Evolutionary conservation across 2,888 invertebrate species (phyloP).

Genomic region (Heliconius charithonia): DNA sequence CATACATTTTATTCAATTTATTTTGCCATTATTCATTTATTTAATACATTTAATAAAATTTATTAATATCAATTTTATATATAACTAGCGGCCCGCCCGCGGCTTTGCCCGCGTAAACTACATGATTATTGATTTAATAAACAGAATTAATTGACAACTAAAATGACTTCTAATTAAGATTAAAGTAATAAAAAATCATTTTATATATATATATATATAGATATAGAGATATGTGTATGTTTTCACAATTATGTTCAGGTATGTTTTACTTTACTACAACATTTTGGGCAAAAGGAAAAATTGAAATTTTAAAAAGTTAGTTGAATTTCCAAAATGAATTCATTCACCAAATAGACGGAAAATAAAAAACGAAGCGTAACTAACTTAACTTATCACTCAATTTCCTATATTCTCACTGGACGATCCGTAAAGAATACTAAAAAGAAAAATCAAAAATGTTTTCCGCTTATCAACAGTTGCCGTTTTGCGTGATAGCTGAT

Average conservation of each 20-base stretch:
- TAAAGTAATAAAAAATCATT: too few species aligned
- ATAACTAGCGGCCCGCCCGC: too few species aligned
- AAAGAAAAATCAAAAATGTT: constrained; percentile 6
- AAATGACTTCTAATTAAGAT: too few species aligned
- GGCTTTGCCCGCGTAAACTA: too few species aligned
- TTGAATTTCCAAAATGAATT: too few species aligned
- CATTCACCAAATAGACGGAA: neutral
- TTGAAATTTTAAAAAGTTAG: too few species aligned
- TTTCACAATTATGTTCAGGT: neutral
- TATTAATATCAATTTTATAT: neutral
- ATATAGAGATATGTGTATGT: neutral
- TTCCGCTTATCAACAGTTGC: constrained; percentile 82
- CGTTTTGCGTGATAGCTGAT: constrained; percentile 93
- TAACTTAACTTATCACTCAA: neutral
- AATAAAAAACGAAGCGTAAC: neutral
- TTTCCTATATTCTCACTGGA: neutral
- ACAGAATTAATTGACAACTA: too few species aligned
- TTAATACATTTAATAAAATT: neutral
- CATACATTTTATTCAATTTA: neutral
- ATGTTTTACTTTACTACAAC: too few species aligned
- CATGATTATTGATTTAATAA: too few species aligned
- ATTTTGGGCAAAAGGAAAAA: too few species aligned
- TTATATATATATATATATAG: neutral
- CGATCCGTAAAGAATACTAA: neutral
- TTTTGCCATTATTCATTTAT: neutral